Evolutionary conservation across 2,888 invertebrate species (phyloP).

Genomic region (Steinernema scapterisci): DNA sequence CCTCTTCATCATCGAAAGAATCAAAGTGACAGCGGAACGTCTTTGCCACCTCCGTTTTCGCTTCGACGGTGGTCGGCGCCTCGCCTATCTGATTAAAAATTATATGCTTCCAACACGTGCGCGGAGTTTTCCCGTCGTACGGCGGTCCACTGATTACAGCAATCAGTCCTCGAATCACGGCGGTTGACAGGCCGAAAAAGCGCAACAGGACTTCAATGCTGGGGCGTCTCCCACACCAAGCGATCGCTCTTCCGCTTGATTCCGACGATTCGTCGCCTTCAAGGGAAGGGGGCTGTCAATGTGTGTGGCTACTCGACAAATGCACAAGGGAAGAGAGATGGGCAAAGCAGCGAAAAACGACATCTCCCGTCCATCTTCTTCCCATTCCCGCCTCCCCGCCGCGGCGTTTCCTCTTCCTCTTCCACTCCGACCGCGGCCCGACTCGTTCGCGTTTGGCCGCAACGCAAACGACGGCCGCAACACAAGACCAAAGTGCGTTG

Average conservation of each 20-base stretch:
- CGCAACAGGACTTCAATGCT: neutral
- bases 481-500: slow-evolving; percentile 15
- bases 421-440: neutral
- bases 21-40: too few species aligned
- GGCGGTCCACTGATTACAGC: neutral
- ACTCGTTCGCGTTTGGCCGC: too few species aligned
- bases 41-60: too few species aligned
- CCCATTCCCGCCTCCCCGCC: neutral
- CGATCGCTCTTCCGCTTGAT: neutral
- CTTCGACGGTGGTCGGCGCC: too few species aligned
- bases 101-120: neutral
- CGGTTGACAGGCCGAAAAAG: too few species aligned
- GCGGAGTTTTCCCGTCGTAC: neutral
- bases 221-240: neutral
- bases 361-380: slow-evolving; percentile 19
- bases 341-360: slow-evolving; percentile 4
- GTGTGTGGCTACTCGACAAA: slow-evolving; percentile 16
- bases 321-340: slow-evolving; percentile 3
- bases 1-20: too few species aligned
- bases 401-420: neutral
- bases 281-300: slow-evolving; percentile 7
- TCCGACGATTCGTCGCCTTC: neutral
- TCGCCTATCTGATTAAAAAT: neutral
- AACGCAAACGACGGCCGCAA: too few species aligned
- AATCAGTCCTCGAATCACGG: too few species aligned